These are phyloP conservation scores for Dasyurus viverrinus DNA, from an alignment of 2,113 vertebrate species.

Conservation along the genomic window DNA sequence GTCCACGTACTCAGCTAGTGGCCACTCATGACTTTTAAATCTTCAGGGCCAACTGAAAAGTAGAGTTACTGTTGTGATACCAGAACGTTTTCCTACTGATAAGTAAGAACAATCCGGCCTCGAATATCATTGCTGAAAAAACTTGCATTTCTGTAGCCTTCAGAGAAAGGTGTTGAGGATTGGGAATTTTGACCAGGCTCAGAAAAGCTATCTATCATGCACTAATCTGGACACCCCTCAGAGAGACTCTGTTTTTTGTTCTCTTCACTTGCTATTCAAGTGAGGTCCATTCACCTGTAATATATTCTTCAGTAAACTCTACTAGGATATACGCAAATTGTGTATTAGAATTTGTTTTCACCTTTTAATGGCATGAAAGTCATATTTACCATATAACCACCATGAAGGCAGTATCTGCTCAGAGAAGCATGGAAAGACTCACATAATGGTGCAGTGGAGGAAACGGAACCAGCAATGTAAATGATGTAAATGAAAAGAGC, in stretches of 20 bases:
- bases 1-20: background rate
- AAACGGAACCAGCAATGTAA: background rate
- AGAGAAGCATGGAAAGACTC: background rate
- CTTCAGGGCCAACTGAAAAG: background rate
- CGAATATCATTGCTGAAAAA: background rate
- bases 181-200: background rate
- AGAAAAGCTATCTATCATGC: background rate
- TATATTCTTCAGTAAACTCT: background rate
- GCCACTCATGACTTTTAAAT: background rate
- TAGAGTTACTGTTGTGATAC: background rate
- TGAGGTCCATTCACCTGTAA: background rate
- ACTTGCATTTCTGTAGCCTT: background rate
- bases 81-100: background rate
- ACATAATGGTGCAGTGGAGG: background rate
- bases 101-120: background rate
- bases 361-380: background rate
- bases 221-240: background rate
- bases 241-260: background rate
- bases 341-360: background rate
- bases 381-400: background rate
- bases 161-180: background rate
- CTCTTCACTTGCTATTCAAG: background rate
- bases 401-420: background rate
- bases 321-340: background rate
- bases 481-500: background rate